A percentile compares a stretch with the other conserved stretches of the same genome.
These are phyloP conservation scores for Amiota mariae DNA, from an alignment of 2,888 invertebrate species.

Conservation along the genomic window DNA sequence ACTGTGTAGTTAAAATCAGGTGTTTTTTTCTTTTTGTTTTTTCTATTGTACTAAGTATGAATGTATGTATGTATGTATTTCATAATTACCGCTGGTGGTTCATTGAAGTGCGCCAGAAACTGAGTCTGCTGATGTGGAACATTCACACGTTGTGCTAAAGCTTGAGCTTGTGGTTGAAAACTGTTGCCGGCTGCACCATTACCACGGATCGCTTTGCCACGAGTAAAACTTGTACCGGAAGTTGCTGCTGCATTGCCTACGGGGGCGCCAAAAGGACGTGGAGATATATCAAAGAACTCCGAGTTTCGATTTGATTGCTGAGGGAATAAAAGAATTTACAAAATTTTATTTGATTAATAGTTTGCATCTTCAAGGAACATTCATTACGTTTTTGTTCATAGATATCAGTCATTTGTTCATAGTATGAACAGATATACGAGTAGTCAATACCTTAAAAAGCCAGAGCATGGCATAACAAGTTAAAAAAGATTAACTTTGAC, in stretches of 20 bases:
- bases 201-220: slow-evolving; percentile 69
- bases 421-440: no score
- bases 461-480: no score
- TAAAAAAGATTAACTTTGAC: no score
- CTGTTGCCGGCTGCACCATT: slow-evolving; percentile 41
- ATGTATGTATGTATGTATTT: neutral
- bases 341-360: neutral
- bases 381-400: neutral
- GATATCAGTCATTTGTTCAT: no score
- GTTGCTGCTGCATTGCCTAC: slow-evolving; percentile 45
- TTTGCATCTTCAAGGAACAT: neutral
- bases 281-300: slow-evolving; percentile 73
- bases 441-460: no score
- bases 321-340: slow-evolving; percentile 22
- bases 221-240: slow-evolving; percentile 54
- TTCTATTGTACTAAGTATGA: neutral
- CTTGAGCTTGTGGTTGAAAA: slow-evolving; percentile 48
- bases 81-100: slow-evolving; percentile 63
- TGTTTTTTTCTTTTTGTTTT: neutral
- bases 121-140: slow-evolving; percentile 73
- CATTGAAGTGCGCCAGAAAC: slow-evolving; percentile 71
- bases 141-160: slow-evolving; percentile 58
- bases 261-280: slow-evolving; percentile 71
- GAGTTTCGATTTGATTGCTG: slow-evolving; percentile 70
- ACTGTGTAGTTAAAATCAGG: neutral